phyloP scores from a whole-genome alignment of 2,797 vertebrate genomes.

The Parambassis ranga region DNA sequence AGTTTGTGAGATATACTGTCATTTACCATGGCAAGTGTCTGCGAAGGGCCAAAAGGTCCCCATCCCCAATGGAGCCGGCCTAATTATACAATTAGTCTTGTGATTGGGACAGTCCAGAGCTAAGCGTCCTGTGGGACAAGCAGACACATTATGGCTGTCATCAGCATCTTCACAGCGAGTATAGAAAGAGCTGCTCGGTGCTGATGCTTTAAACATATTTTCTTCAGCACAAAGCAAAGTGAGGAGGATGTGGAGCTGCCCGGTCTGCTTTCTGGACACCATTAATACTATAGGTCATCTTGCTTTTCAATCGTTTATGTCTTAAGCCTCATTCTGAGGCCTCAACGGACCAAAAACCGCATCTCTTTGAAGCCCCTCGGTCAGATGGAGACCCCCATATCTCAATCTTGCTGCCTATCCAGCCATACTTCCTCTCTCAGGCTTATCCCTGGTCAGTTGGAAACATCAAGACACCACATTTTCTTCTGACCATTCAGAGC shows the following conservation, averaged over 20 bases:
- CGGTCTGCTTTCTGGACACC: slow-evolving; percentile 24
- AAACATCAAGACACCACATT: slow-evolving; percentile 78
- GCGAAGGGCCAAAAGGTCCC: slow-evolving; percentile 77
- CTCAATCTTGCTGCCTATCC: slow-evolving; percentile 73
- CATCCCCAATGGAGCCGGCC: slow-evolving; percentile 77
- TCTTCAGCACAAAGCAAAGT: not conserved
- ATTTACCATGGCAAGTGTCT: slow-evolving; percentile 81
- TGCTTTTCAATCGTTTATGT: slow-evolving; percentile 59
- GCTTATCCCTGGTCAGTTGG: slow-evolving; percentile 74
- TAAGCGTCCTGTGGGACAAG: slow-evolving; percentile 78
- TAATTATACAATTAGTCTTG: slow-evolving; percentile 87
- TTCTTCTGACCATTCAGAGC: slow-evolving; percentile 69
- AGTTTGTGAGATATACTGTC: slow-evolving; percentile 77
- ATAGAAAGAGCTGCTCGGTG: slow-evolving; percentile 18
- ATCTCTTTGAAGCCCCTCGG: slow-evolving; percentile 67
- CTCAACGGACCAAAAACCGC: slow-evolving; percentile 42
- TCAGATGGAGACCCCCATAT: slow-evolving; percentile 70
- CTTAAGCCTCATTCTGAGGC: slow-evolving; percentile 67
- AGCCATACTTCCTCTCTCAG: slow-evolving; percentile 73
- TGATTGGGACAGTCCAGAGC: slow-evolving; percentile 77
- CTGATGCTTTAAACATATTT: slow-evolving; percentile 2
- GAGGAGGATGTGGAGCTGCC: slow-evolving; percentile 6
- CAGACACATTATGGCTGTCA: slow-evolving; percentile 80
- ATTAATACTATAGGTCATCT: slow-evolving; percentile 69
- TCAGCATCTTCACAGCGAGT: slow-evolving; percentile 66